A percentile compares a stretch with the other conserved stretches of the same genome.
phyloP scores from a whole-genome alignment of 2,113 vertebrate genomes.

The Calyptommatus sinebrachiatus region DNA sequence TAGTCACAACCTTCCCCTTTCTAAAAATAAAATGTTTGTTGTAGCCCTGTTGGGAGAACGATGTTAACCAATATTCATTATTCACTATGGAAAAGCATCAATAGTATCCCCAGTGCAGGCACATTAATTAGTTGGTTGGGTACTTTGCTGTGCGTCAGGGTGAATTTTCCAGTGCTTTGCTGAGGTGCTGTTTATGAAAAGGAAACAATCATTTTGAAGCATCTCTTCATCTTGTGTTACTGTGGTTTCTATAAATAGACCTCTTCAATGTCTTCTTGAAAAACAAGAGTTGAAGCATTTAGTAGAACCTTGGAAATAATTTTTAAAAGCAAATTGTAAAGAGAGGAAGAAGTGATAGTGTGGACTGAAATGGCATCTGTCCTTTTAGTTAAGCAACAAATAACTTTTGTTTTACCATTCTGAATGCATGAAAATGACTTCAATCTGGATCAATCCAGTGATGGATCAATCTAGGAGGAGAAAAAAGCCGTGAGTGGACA shows the following conservation, averaged over 20 bases:
- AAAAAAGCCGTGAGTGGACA: too few species aligned
- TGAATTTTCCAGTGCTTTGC: conserved; percentile 17
- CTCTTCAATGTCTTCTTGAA: background rate
- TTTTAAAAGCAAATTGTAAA: background rate
- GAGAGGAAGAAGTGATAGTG: background rate
- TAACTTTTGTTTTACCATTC: background rate
- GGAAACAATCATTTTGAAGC: conserved; percentile 29
- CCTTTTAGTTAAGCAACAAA: background rate
- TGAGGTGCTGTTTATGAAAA: conserved; percentile 46
- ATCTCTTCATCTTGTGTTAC: conserved; percentile 8
- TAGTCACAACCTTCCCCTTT: conserved; percentile 34
- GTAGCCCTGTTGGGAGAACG: conserved; percentile 24
- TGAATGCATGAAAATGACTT: background rate
- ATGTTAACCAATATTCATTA: conserved; percentile 50
- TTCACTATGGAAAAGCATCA: conserved; percentile 44
- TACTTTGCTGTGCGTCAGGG: conserved; percentile 42
- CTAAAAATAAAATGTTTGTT: conserved; percentile 52
- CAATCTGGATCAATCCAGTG: background rate
- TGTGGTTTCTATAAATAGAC: conserved; percentile 31
- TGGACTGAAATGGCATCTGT: conserved; percentile 21
- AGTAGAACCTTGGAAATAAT: conserved; percentile 13
- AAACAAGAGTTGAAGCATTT: conserved; percentile 23
- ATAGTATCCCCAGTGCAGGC: conserved; percentile 35
- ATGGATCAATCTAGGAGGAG: background rate
- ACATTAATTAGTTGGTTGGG: conserved; percentile 51